Conservation (phyloP, 2,888 invertebrate species). For the Drosophila histrio region DNA sequence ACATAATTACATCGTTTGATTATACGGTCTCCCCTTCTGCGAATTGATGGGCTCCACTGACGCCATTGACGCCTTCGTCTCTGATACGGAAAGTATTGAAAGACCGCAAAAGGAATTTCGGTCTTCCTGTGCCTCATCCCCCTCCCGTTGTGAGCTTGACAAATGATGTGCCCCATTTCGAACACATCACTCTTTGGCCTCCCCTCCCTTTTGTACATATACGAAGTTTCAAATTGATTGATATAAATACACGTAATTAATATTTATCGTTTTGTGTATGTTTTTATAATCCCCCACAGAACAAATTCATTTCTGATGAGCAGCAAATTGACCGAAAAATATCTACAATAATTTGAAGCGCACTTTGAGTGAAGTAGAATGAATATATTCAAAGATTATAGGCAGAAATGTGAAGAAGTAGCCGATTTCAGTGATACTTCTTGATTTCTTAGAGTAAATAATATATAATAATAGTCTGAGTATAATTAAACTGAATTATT, state of each 20-base stretch:
- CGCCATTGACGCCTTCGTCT: conserved; percentile 63
- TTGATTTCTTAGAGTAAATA: neutral
- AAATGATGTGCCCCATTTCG: conserved; percentile 59
- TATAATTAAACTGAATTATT: no score
- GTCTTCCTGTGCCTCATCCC: conserved; percentile 2
- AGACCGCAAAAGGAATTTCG: conserved; percentile 29
- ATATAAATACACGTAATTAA: conserved; percentile 59
- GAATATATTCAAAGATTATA: neutral
- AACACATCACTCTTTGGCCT: conserved; percentile 27
- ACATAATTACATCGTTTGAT: conserved; percentile 76
- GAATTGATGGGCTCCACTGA: conserved; percentile 53
- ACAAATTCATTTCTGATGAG: conserved; percentile 29
- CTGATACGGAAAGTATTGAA: conserved; percentile 15
- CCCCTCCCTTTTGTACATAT: conserved; percentile 9
- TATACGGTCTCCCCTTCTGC: conserved; percentile 26
- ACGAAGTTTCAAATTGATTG: conserved; percentile 70
- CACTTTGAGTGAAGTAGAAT: neutral
- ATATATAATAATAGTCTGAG: neutral
- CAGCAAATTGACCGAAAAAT: conserved; percentile 6
- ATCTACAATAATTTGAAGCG: neutral
- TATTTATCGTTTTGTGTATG: conserved; percentile 22
- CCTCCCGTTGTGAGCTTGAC: conserved; percentile 48
- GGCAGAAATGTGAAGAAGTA: neutral
- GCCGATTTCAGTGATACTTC: neutral
- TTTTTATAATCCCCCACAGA: conserved; percentile 9